A percentile compares a stretch with the other conserved stretches of the same genome.
Conservation (phyloP, 2,113 vertebrate species). For the Gavia stellata region DNA sequence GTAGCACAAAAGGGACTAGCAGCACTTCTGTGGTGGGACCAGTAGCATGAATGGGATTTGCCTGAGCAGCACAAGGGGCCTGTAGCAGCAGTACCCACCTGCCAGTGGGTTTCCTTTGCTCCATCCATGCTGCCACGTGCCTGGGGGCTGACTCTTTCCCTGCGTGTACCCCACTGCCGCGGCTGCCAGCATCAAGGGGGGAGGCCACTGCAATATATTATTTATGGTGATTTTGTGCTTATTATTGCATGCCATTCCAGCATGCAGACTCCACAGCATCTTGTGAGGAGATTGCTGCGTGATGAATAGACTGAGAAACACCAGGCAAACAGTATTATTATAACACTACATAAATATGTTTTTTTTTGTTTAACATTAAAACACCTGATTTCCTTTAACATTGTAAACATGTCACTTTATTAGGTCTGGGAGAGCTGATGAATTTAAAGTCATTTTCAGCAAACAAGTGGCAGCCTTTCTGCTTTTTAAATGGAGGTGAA, state of each 20-base stretch:
- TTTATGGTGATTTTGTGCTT: conserved; percentile 50
- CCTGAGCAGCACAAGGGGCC: neutral
- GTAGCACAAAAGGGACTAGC: neutral
- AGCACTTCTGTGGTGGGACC: neutral
- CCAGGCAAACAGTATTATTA: conserved; percentile 59
- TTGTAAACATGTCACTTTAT: conserved; percentile 71
- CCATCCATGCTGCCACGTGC: neutral
- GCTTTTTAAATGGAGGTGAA: neutral
- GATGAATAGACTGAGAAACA: conserved; percentile 71
- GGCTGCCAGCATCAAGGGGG: neutral
- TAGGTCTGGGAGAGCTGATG: conserved; percentile 62
- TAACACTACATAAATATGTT: conserved; percentile 74
- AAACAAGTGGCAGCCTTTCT: conserved; percentile 4
- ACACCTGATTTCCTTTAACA: conserved; percentile 74
- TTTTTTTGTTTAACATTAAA: conserved; percentile 69
- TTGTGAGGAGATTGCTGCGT: conserved; percentile 27
- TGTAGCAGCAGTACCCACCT: neutral
- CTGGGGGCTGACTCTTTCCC: neutral
- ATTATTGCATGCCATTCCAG: conserved; percentile 18
- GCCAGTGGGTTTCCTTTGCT: neutral
- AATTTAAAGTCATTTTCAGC: conserved; percentile 52
- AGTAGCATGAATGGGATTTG: neutral
- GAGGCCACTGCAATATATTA: neutral
- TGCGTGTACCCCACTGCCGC: accelerated
- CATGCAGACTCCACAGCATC: conserved; percentile 27